Evolutionary conservation across 2,113 vertebrate species (phyloP).

Genomic region (Nicator chloris): DNA sequence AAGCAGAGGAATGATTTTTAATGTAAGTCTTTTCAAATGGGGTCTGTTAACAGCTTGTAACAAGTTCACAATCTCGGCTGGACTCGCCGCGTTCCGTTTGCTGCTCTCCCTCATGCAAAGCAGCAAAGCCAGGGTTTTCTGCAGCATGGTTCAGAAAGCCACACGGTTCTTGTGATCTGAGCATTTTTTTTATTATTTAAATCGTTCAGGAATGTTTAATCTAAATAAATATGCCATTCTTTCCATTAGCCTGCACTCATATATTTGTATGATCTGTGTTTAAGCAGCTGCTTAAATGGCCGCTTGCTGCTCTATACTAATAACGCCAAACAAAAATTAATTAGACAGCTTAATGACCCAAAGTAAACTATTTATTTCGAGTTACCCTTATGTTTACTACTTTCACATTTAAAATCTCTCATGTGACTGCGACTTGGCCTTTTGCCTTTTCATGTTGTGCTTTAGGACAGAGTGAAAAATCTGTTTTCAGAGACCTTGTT

Average conservation of each 20-base stretch:
- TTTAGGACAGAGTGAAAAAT: neutral
- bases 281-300: slow-evolving; percentile 20
- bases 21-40: neutral
- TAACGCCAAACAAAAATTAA: slow-evolving; percentile 11
- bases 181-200: neutral
- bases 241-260: slow-evolving; percentile 6
- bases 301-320: neutral
- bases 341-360: neutral
- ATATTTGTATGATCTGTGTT: slow-evolving; percentile 5
- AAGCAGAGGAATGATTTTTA: slow-evolving; percentile 15
- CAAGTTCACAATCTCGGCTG: neutral
- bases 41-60: neutral
- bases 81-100: neutral
- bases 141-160: neutral
- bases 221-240: slow-evolving; percentile 53
- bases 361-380: slow-evolving; percentile 35
- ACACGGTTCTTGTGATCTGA: neutral
- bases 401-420: neutral
- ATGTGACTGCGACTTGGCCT: neutral
- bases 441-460: neutral
- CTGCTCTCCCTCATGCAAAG: neutral
- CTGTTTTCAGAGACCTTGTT: neutral
- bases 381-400: slow-evolving; percentile 25
- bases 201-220: slow-evolving; percentile 35
- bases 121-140: neutral